These are phyloP conservation scores for Archips crataeganus DNA, from an alignment of 2,888 invertebrate species.

Conservation along the genomic window DNA sequence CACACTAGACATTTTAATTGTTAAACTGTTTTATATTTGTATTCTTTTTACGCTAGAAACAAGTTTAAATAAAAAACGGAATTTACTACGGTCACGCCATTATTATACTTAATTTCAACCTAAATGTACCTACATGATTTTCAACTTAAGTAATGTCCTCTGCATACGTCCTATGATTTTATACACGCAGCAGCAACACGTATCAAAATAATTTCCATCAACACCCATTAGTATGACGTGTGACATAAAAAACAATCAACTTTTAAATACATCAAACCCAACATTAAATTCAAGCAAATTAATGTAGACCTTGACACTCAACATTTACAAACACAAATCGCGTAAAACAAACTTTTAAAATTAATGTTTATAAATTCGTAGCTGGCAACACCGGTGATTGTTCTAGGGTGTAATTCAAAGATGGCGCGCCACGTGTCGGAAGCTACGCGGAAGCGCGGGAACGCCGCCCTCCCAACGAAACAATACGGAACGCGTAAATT, in stretches of 20 bases:
- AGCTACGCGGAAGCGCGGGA: slow-evolving; percentile 74
- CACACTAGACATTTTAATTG: too few species aligned
- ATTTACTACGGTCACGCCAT: neutral
- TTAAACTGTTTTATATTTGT: too few species aligned
- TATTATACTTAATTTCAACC: neutral
- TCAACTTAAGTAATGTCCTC: slow-evolving; percentile 69
- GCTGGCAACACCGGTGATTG: slow-evolving; percentile 67
- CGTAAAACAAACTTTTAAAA: slow-evolving; percentile 24
- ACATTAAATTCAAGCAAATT: neutral
- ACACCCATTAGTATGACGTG: slow-evolving; percentile 41
- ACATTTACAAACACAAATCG: slow-evolving; percentile 47
- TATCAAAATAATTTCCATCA: slow-evolving; percentile 75
- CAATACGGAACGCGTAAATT: slow-evolving; percentile 81
- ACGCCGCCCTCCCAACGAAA: slow-evolving; percentile 74
- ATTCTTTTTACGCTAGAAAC: too few species aligned
- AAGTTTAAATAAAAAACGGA: neutral
- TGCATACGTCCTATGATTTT: slow-evolving; percentile 61
- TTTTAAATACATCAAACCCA: slow-evolving; percentile 29
- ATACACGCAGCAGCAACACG: slow-evolving; percentile 68
- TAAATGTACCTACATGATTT: slow-evolving; percentile 56
- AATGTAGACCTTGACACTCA: slow-evolving; percentile 43
- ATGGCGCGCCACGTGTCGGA: slow-evolving; percentile 83
- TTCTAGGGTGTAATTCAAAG: slow-evolving; percentile 79
- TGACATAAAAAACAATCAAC: slow-evolving; percentile 77
- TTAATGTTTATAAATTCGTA: slow-evolving; percentile 55